These are phyloP conservation scores for Stegastes partitus DNA, from an alignment of 2,113 vertebrate genomes.

Conservation along the genomic window DNA sequence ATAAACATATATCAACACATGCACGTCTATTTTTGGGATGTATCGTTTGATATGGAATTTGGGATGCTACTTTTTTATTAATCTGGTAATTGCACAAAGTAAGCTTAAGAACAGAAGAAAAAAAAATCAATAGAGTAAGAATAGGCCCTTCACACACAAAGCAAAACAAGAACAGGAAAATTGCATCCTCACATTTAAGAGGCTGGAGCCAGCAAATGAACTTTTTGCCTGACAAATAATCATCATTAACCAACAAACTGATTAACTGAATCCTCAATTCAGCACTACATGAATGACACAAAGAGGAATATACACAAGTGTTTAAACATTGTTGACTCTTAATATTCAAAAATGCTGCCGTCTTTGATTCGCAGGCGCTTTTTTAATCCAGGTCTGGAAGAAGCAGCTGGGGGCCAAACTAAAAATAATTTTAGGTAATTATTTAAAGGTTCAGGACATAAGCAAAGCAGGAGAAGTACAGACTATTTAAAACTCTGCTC, in stretches of 20 bases:
- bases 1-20: too few species aligned
- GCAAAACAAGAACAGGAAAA: background rate
- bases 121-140: too few species aligned
- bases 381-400: constrained; percentile 63
- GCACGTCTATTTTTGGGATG: too few species aligned
- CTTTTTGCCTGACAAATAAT: background rate
- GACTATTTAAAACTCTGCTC: constrained; percentile 69
- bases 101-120: too few species aligned
- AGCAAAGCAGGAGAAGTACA: constrained; percentile 32
- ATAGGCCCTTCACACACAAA: background rate
- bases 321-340: constrained; percentile 21
- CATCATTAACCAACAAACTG: background rate
- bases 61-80: too few species aligned
- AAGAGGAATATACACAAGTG: constrained; percentile 16
- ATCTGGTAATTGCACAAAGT: too few species aligned
- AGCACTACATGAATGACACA: background rate
- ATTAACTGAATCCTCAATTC: background rate
- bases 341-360: constrained; percentile 23
- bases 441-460: constrained; percentile 61
- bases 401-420: constrained; percentile 64
- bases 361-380: constrained; percentile 60
- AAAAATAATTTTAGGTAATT: constrained; percentile 76
- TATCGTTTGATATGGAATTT: too few species aligned
- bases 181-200: too few species aligned
- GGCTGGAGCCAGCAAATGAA: background rate